phyloP scores from a whole-genome alignment of 2,888 invertebrate genomes.

The Phymatocera aterrima region DNA sequence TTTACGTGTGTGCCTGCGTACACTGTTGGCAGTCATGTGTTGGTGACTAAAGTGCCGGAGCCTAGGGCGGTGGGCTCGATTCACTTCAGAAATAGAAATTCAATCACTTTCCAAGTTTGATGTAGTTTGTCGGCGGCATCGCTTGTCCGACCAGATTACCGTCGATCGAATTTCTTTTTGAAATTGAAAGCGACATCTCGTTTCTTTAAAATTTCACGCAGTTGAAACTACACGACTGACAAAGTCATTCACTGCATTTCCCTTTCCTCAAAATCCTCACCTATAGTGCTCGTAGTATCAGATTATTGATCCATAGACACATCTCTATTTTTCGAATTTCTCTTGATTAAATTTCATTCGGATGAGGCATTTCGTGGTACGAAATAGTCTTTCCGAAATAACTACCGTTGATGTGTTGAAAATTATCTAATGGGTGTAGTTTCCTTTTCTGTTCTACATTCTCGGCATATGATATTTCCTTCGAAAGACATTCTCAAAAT shows the following conservation, averaged over 20 bases:
- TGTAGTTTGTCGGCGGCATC: conserved; percentile 38
- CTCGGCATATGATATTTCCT: no score
- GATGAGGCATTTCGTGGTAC: no score
- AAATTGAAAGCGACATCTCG: conserved; percentile 5
- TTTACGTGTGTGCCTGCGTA: not conserved
- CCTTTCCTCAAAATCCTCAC: no score
- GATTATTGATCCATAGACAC: not conserved
- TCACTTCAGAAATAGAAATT: conserved; percentile 39
- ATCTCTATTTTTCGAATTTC: no score
- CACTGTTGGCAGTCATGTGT: not conserved
- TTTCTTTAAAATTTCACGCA: not conserved
- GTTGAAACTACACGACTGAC: no score
- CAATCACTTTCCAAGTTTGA: conserved; percentile 41
- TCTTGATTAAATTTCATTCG: no score
- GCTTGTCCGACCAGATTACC: conserved; percentile 36
- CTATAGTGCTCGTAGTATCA: no score
- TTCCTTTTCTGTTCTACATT: no score
- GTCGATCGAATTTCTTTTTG: conserved; percentile 36
- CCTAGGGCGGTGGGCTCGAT: conserved; percentile 5
- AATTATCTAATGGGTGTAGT: not conserved
- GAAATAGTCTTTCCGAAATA: no score
- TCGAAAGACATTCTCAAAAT: no score
- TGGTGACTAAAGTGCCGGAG: conserved; percentile 16
- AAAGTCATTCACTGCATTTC: no score
- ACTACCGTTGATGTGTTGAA: no score